phyloP scores from a whole-genome alignment of 35 echinoderm and acorn worm genomes.

The Nesometra sesokonis region DNA sequence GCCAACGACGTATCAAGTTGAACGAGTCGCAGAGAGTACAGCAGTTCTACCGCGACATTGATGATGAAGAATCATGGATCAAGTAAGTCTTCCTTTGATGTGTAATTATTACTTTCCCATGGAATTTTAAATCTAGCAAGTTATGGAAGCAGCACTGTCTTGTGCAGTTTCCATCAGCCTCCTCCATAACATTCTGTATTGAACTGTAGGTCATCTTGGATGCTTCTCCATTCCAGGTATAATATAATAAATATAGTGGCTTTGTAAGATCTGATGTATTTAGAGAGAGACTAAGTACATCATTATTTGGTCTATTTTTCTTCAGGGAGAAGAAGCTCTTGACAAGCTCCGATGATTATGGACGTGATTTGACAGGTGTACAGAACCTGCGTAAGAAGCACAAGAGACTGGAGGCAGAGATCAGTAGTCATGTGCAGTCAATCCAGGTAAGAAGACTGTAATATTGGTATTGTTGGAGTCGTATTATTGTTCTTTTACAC shows the following conservation, averaged over 20 bases:
- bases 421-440: conserved; percentile 73
- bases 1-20: conserved; percentile 60
- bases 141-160: too few relatives aligned
- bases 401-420: conserved; percentile 93
- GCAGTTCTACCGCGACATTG: conserved; percentile 91
- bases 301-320: background rate
- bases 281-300: too few relatives aligned
- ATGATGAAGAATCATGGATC: conserved; percentile 99
- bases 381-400: conserved; percentile 99
- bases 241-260: too few relatives aligned
- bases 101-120: too few relatives aligned
- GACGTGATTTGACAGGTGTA: conserved; percentile 94
- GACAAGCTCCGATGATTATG: conserved; percentile 98
- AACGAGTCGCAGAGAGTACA: conserved; percentile 84
- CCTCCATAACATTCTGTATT: too few relatives aligned
- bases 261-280: too few relatives aligned
- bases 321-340: conserved; percentile 82
- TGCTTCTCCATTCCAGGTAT: too few relatives aligned
- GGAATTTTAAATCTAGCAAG: too few relatives aligned
- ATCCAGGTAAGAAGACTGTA: conserved; percentile 43
- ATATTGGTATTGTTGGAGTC: background rate
- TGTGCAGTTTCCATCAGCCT: too few relatives aligned
- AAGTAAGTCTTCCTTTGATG: conserved; percentile 35
- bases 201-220: too few relatives aligned
- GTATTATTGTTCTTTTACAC: background rate